Evolutionary conservation across 2,888 invertebrate genomes (phyloP).

Genomic region (Microctonus hyperodae): DNA sequence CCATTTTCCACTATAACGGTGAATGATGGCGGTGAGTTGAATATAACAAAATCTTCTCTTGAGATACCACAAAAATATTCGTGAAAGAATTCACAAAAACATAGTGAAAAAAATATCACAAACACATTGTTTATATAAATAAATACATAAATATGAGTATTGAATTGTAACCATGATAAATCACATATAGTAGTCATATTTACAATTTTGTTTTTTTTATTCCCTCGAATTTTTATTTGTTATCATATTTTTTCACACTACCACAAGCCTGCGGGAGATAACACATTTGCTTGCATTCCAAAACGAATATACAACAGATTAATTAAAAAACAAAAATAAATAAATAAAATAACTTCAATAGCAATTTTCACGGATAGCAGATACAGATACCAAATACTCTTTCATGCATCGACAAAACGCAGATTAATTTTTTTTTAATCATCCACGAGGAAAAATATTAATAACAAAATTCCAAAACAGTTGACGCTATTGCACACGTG

Average conservation of each 20-base stretch:
- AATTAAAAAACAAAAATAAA: constrained; percentile 13
- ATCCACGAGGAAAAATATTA: constrained; percentile 51
- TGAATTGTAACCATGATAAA: background rate
- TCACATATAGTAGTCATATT: constrained; percentile 1
- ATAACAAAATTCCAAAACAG: constrained; percentile 56
- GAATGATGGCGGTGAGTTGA: background rate
- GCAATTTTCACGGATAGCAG: background rate
- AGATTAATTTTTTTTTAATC: constrained; percentile 27
- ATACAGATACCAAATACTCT: background rate
- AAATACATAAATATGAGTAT: background rate
- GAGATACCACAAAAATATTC: background rate
- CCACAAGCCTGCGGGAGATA: background rate
- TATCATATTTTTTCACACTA: constrained; percentile 26
- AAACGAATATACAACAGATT: constrained; percentile 12
- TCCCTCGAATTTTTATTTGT: constrained; percentile 16
- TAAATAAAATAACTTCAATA: constrained; percentile 13
- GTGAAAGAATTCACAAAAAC: background rate
- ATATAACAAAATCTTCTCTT: background rate
- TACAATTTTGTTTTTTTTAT: constrained; percentile 14
- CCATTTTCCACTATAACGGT: background rate
- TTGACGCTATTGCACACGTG: constrained; percentile 27
- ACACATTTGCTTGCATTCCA: background rate
- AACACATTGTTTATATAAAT: background rate
- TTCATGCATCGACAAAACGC: constrained; percentile 14
- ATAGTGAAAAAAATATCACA: too few species aligned